Evolutionary conservation across 2,888 invertebrate genomes (phyloP).

Genomic region (Microchrysa polita): DNA sequence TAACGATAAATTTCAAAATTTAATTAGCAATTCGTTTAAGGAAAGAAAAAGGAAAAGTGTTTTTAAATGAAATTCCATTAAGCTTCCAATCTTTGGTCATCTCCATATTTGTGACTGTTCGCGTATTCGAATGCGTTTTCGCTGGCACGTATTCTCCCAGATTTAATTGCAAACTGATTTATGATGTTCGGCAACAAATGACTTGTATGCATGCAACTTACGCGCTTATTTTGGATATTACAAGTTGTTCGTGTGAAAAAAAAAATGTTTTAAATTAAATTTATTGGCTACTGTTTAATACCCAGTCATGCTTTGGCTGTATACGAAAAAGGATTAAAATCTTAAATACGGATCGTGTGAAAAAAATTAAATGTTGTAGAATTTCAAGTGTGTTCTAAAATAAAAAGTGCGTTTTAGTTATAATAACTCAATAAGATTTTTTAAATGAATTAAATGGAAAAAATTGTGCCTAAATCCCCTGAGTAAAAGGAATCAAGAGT

Average conservation of each 20-base stretch:
- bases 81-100: no score
- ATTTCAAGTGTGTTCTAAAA: no score
- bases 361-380: no score
- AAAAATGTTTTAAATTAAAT: no score
- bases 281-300: constrained; percentile 7
- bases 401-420: no score
- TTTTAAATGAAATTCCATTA: no score
- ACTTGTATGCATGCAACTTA: constrained; percentile 26
- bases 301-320: neutral
- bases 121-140: neutral
- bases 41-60: no score
- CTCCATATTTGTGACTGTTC: no score
- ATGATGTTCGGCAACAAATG: constrained; percentile 30
- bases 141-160: neutral
- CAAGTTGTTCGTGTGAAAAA: neutral
- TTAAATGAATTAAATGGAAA: no score
- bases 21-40: no score
- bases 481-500: constrained; percentile 1
- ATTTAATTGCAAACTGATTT: constrained; percentile 41
- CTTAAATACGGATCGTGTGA: neutral
- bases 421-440: no score
- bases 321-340: neutral
- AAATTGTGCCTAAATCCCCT: neutral
- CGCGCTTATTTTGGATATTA: neutral
- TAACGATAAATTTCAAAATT: no score